Base-by-base conservation (phyloP, 2,113 vertebrate species). In the Xenopus borealis region DNA sequence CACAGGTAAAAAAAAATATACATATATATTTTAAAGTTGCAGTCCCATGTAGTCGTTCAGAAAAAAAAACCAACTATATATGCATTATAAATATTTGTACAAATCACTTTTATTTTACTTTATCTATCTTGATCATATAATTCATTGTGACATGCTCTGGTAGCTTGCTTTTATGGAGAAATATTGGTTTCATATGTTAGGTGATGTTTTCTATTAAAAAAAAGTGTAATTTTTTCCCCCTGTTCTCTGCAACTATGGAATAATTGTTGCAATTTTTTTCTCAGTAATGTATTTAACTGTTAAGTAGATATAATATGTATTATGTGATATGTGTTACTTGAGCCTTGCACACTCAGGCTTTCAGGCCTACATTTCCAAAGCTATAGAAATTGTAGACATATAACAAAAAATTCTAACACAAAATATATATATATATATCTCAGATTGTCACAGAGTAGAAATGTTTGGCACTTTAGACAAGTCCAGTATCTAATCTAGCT, bases 301-400 rank as follows among this genome's bases (percentile, higher is more conserved):
- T 14, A 44, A 20, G 52, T 53, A 19, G 40, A 75, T 46, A 55
- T 69, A 58, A 69, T 69, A 66, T 69, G 66, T 63, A 69, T 68
- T 40, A 40, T 9, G 33, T 40, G 33, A 40, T 40, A 40, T 53
- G 20, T 75, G 65, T 75, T 75, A 53, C 55, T 66, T 69, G 66
- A 69, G 73, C 67, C 57, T 77, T 77, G 59, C 74, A 77, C 66
- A 77, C 52, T 57, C 12, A 55, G 74, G 59, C 62, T 70, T 77
- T 17, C 40, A 46, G 58, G 66, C 58, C 66, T 67, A 30, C 18
- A 63, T 63, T 75, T 75, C 73, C 73, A 75, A 75, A 75, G 72
- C 46, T 68, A 67, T 55, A n/a, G 12, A 50, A 50, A 50, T 10
- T 50, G 47, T 50, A 50, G 47, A 50, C 14, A 10, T 18, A 2